Evolutionary conservation across 1,140 invertebrate genomes (phyloP).

Genomic region (Hyphantria cunea): DNA sequence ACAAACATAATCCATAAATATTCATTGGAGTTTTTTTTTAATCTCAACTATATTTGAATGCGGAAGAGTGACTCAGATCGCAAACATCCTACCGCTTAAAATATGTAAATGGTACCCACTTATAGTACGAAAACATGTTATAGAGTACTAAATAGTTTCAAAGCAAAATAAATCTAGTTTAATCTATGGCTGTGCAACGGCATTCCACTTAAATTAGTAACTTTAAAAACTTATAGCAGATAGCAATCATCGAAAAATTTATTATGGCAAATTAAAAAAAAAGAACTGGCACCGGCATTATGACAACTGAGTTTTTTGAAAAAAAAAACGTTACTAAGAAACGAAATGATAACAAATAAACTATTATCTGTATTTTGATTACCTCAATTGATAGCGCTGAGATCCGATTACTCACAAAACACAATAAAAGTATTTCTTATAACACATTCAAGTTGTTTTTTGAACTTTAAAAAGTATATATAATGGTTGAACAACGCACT

Average conservation of each 20-base stretch:
- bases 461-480: slow-evolving; percentile 36
- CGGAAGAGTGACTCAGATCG: too few species aligned
- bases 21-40: too few species aligned
- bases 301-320: neutral
- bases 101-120: too few species aligned
- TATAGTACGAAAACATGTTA: too few species aligned
- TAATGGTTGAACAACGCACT: slow-evolving; percentile 45
- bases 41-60: too few species aligned
- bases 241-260: too few species aligned
- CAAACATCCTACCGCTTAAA: too few species aligned
- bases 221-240: neutral
- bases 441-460: slow-evolving; percentile 34
- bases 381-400: slow-evolving; percentile 42
- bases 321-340: slow-evolving; percentile 15
- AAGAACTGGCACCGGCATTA: slow-evolving; percentile 20
- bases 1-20: too few species aligned
- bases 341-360: slow-evolving; percentile 36
- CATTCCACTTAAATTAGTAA: slow-evolving; percentile 10
- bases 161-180: too few species aligned
- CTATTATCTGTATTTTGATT: slow-evolving; percentile 39
- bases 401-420: slow-evolving; percentile 34
- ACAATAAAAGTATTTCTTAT: slow-evolving; percentile 19
- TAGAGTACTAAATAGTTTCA: too few species aligned
- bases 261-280: neutral
- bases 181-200: slow-evolving; percentile 3